Evolutionary conservation across 2,888 invertebrate species (phyloP).

Genomic region (Mimachlamys varia): DNA sequence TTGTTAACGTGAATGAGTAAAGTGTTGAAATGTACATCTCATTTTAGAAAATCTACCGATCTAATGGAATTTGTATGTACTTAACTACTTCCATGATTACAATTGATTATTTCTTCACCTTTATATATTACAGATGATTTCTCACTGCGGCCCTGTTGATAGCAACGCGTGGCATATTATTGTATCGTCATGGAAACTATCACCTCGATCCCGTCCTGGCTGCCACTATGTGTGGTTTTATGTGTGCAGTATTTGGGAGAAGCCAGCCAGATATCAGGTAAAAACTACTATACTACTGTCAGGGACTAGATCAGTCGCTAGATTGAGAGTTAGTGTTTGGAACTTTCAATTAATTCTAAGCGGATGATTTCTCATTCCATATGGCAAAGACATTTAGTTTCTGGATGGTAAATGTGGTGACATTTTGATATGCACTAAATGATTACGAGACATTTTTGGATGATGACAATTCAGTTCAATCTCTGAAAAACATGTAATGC

Average conservation of each 20-base stretch:
- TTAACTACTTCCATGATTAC: not conserved
- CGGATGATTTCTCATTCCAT: no score
- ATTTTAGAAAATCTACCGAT: not conserved
- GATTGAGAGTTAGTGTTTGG: not conserved
- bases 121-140: slow-evolving; percentile 23
- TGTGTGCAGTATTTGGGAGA: not conserved
- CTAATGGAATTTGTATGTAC: not conserved
- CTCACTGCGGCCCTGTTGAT: not conserved
- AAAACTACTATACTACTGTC: not conserved
- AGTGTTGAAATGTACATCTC: not conserved
- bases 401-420: no score
- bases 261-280: slow-evolving; percentile 16
- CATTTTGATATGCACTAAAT: no score
- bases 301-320: not conserved
- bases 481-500: no score
- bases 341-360: no score
- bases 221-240: not conserved
- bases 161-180: slow-evolving; percentile 3
- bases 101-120: slow-evolving; percentile 4
- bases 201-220: not conserved
- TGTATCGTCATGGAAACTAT: slow-evolving; percentile 19
- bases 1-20: not conserved
- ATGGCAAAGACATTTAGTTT: no score
- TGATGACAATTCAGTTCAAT: no score
- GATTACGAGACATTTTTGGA: no score